Percentiles rank a stretch among this genome's conserved stretches.
phyloP scores from a whole-genome alignment of 2,113 vertebrate species.

The Noctilio leporinus region DNA sequence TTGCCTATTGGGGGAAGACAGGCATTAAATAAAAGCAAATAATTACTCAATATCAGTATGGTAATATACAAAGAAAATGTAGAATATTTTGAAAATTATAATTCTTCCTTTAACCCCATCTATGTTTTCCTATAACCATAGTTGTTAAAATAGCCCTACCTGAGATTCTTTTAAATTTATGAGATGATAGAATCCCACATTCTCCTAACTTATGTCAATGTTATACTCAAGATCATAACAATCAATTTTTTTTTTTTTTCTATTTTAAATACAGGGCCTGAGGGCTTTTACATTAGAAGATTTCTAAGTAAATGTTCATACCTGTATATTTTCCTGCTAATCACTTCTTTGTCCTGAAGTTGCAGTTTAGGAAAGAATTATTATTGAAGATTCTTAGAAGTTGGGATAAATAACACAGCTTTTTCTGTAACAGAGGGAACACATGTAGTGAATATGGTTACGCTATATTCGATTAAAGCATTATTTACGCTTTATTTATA shows the following conservation, averaged over 20 bases:
- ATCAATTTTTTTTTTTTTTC: not conserved
- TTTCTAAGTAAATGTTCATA: not conserved
- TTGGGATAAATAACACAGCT: not conserved
- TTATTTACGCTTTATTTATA: slow-evolving; percentile 63
- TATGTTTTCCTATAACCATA: not conserved
- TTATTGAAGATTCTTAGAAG: not conserved
- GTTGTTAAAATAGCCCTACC: not conserved
- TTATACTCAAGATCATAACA: not conserved
- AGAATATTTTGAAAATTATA: not conserved
- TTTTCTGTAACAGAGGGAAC: not conserved
- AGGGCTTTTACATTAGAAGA: not conserved
- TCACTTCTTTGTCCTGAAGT: not conserved
- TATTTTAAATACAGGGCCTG: not conserved
- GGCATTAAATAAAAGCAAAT: not conserved
- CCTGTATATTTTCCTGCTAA: not conserved
- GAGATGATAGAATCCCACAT: not conserved
- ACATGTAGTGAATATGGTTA: not conserved
- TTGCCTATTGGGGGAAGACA: not conserved
- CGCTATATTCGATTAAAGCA: slow-evolving; percentile 47
- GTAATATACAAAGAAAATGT: not conserved
- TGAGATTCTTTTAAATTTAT: not conserved
- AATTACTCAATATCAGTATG: not conserved
- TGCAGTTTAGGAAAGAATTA: slow-evolving; percentile 1
- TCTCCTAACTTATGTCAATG: not conserved
- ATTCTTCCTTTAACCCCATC: not conserved